Percentiles rank a stretch among this genome's conserved stretches.
Conservation (phyloP, 2,888 invertebrate species). For the Entomobrya multifasciata region DNA sequence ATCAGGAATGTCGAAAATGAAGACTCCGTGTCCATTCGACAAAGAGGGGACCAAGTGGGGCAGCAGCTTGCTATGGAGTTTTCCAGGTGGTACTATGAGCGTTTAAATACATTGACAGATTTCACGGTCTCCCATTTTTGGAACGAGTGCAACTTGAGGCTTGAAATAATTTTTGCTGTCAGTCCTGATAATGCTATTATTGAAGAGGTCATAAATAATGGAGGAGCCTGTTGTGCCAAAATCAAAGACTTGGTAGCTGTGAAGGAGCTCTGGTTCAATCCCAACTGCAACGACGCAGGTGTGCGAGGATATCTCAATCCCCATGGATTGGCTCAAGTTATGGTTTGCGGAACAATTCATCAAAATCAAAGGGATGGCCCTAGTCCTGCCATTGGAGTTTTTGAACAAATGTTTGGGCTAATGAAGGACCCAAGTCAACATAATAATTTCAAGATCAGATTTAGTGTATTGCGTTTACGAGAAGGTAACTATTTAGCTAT, state of each 20-base stretch:
- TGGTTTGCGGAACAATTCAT: constrained; percentile 84
- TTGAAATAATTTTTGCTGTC: constrained; percentile 80
- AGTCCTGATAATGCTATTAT: constrained; percentile 5
- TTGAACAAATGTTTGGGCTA: constrained; percentile 86
- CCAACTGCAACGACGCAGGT: constrained; percentile 84
- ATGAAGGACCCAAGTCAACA: constrained; percentile 84
- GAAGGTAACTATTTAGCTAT: constrained; percentile 53
- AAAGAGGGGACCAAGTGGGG: constrained; percentile 51
- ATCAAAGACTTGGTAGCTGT: constrained; percentile 81
- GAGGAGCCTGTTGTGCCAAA: constrained; percentile 80
- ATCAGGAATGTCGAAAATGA: constrained; percentile 34
- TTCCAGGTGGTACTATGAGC: constrained; percentile 84
- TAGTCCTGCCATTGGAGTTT: constrained; percentile 85
- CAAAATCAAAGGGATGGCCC: constrained; percentile 82
- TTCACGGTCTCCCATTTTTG: constrained; percentile 84
- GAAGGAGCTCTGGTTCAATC: constrained; percentile 84
- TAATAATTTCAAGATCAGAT: constrained; percentile 87
- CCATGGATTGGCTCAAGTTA: constrained; percentile 85
- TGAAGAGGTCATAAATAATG: constrained; percentile 79
- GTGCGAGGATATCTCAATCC: constrained; percentile 84
- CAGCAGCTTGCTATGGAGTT: constrained; percentile 83
- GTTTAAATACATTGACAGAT: constrained; percentile 81
- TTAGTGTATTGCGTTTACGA: constrained; percentile 81
- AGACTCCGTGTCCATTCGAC: constrained; percentile 42
- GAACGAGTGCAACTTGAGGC: constrained; percentile 82